A percentile compares a stretch with the other conserved stretches of the same genome.
Conservation (phyloP, 2,113 vertebrate species). For the Gavialis gangeticus region DNA sequence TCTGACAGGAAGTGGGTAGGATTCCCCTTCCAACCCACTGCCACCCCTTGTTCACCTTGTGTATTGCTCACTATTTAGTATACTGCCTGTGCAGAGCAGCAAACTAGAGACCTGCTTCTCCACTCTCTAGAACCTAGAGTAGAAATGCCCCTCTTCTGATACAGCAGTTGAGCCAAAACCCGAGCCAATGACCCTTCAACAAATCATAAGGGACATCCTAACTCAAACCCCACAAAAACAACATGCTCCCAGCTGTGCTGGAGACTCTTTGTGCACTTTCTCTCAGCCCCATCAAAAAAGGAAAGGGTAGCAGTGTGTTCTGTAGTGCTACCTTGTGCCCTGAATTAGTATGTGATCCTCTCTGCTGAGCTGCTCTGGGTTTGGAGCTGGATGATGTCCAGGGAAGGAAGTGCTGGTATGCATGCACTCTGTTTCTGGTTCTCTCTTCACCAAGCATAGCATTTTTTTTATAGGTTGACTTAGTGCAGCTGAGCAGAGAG, state of each 20-base stretch:
- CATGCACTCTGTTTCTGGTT: background rate
- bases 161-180: fast-evolving
- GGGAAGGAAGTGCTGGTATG: background rate
- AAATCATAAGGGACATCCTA: background rate
- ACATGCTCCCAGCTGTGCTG: fast-evolving
- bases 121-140: background rate
- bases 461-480: background rate
- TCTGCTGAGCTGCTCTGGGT: background rate
- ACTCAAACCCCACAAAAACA: background rate
- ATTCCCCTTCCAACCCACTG: background rate
- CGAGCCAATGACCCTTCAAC: background rate
- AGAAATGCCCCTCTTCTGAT: background rate
- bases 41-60: fast-evolving
- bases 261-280: background rate
- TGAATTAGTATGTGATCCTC: background rate
- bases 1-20: background rate
- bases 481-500: background rate
- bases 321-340: background rate
- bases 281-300: background rate
- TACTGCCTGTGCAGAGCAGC: background rate
- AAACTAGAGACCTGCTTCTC: background rate
- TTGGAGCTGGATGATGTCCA: background rate
- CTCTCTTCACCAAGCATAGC: background rate
- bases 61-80: too few relatives aligned
- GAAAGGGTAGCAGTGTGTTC: background rate